Evolutionary conservation across 2,113 vertebrate species (phyloP).

Genomic region (Clinocottus analis): DNA sequence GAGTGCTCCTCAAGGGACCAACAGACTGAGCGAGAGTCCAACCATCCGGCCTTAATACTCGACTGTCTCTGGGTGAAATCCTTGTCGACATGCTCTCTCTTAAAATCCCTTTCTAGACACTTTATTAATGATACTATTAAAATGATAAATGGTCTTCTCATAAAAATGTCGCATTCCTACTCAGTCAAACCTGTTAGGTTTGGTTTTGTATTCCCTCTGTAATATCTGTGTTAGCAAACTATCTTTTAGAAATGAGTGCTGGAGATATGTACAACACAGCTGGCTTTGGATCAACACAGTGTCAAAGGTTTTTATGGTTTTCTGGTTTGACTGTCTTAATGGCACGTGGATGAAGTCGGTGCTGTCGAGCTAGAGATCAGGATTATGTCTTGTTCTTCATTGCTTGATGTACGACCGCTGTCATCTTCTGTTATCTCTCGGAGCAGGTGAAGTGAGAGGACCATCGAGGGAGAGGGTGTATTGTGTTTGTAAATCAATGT

Average conservation of each 20-base stretch:
- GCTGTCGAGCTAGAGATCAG: constrained; percentile 4
- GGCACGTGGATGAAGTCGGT: constrained; percentile 32
- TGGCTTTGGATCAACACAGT: constrained; percentile 5
- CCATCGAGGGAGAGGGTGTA: background rate
- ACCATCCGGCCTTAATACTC: constrained; percentile 18
- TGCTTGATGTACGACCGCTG: constrained; percentile 31
- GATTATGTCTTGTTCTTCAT: constrained; percentile 4
- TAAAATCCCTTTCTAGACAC: constrained; percentile 64
- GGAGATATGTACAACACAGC: background rate
- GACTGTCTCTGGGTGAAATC: constrained; percentile 42
- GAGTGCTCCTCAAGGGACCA: constrained; percentile 5
- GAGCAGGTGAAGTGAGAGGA: background rate
- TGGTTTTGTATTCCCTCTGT: constrained; percentile 42
- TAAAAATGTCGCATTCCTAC: constrained; percentile 76
- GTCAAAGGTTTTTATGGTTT: constrained; percentile 31
- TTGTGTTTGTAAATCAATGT: background rate
- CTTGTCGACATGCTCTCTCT: constrained; percentile 47
- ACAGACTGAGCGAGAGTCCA: constrained; percentile 11
- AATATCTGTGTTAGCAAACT: constrained; percentile 38
- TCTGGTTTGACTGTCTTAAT: constrained; percentile 1
- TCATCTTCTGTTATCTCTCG: constrained; percentile 27
- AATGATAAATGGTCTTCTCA: constrained; percentile 72
- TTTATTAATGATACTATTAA: constrained; percentile 81
- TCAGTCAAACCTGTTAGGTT: constrained; percentile 48
- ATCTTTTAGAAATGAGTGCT: constrained; percentile 23